Percentiles rank a stretch among this genome's conserved stretches.
These are phyloP conservation scores for Campylorhamphus procurvoides DNA, from an alignment of 2,113 vertebrate genomes.

Conservation along the genomic window DNA sequence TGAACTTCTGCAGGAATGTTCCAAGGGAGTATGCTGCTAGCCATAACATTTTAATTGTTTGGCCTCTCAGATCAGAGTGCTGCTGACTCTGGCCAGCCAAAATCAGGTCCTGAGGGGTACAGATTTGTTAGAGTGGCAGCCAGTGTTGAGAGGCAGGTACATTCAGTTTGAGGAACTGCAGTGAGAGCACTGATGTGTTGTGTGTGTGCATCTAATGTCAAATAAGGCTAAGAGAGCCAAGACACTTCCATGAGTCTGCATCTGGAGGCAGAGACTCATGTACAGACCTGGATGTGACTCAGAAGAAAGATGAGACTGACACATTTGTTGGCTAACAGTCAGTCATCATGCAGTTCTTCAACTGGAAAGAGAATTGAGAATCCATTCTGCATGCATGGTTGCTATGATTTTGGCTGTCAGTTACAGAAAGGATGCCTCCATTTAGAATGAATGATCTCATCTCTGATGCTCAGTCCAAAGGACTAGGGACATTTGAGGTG, in stretches of 20 bases:
- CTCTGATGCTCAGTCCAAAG: neutral
- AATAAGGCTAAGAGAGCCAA: neutral
- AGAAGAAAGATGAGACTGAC: neutral
- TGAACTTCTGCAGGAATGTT: neutral
- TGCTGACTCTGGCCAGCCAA: neutral
- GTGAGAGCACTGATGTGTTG: neutral
- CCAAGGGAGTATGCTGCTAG: neutral
- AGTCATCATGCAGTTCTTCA: neutral
- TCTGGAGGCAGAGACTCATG: neutral
- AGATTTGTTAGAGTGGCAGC: neutral
- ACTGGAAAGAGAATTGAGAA: neutral
- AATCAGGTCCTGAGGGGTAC: neutral
- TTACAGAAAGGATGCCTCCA: neutral
- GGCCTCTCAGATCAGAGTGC: neutral
- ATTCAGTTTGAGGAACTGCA: fast-evolving
- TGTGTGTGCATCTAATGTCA: fast-evolving
- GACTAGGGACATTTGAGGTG: neutral
- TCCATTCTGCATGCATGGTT: neutral
- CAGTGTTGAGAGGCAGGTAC: neutral
- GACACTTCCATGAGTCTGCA: neutral
- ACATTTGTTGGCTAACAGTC: neutral
- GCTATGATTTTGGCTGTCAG: neutral
- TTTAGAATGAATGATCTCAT: neutral
- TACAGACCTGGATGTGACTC: neutral
- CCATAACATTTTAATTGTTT: neutral